phyloP scores from a whole-genome alignment of 1,140 invertebrate genomes.

The Trachelipus rathkii region DNA sequence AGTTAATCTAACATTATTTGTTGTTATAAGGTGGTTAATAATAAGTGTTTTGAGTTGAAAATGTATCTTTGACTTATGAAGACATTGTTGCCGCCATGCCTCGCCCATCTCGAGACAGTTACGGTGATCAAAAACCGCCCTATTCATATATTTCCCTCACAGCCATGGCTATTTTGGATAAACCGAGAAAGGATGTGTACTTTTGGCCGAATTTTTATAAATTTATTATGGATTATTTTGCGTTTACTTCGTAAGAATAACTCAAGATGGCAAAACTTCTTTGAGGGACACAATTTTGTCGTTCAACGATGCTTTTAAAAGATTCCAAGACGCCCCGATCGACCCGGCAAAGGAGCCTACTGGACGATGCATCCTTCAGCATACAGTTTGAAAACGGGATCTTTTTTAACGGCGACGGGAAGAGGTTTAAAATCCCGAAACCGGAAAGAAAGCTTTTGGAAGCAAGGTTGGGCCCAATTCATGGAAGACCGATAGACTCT shows the following conservation, averaged over 20 bases:
- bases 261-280: constrained; percentile 78
- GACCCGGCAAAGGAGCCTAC: constrained; percentile 84
- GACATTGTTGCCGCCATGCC: constrained; percentile 61
- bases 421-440: constrained; percentile 80
- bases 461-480: constrained; percentile 57
- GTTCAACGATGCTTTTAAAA: constrained; percentile 92
- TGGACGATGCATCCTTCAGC: constrained; percentile 84
- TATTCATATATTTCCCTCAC: constrained; percentile 95
- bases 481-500: constrained; percentile 21
- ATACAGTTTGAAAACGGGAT: constrained; percentile 95
- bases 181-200: constrained; percentile 92
- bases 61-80: not conserved
- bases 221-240: constrained; percentile 84
- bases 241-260: constrained; percentile 84
- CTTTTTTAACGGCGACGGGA: constrained; percentile 76
- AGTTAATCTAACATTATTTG: too few relatives aligned
- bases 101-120: constrained; percentile 80
- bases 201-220: constrained; percentile 86
- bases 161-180: constrained; percentile 93
- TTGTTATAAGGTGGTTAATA: too few relatives aligned
- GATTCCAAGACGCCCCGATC: constrained; percentile 76
- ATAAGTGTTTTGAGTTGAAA: not conserved
- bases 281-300: constrained; percentile 81
- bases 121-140: constrained; percentile 90
- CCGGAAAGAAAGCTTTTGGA: constrained; percentile 66